Percentiles rank a stretch among this genome's conserved stretches.
These are phyloP conservation scores for Marronus borbonicus DNA, from an alignment of 2,888 invertebrate genomes.

Conservation along the genomic window DNA sequence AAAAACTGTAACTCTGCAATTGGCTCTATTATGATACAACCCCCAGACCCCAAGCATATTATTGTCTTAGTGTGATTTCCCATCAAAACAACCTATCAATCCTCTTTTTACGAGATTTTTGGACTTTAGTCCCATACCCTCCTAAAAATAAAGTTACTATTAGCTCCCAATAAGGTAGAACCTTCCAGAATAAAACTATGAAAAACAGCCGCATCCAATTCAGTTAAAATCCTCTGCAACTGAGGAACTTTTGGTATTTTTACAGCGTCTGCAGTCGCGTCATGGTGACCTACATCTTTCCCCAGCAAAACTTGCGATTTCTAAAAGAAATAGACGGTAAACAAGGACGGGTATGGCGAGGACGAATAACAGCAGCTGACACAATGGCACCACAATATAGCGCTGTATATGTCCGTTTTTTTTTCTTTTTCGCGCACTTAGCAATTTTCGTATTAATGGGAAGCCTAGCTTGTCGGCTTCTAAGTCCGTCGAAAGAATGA, in stretches of 20 bases:
- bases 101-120: no score
- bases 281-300: conserved; percentile 5
- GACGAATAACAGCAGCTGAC: neutral
- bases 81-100: no score
- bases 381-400: neutral
- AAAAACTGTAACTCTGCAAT: no score
- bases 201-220: neutral
- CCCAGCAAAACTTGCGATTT: conserved; percentile 3
- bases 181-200: neutral
- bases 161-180: neutral
- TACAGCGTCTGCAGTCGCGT: neutral
- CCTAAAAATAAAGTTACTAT: neutral
- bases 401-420: neutral
- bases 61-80: no score
- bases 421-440: neutral
- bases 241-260: neutral
- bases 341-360: neutral
- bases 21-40: no score
- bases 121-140: no score
- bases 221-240: no score
- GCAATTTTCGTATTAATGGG: neutral
- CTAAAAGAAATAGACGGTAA: conserved; percentile 4
- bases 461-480: neutral
- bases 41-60: no score
- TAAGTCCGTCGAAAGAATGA: neutral